Percentiles rank a stretch among this genome's conserved stretches.
Evolutionary conservation across 1,140 invertebrate genomes (phyloP).

Genomic region (Aphelenchoides avenae): DNA sequence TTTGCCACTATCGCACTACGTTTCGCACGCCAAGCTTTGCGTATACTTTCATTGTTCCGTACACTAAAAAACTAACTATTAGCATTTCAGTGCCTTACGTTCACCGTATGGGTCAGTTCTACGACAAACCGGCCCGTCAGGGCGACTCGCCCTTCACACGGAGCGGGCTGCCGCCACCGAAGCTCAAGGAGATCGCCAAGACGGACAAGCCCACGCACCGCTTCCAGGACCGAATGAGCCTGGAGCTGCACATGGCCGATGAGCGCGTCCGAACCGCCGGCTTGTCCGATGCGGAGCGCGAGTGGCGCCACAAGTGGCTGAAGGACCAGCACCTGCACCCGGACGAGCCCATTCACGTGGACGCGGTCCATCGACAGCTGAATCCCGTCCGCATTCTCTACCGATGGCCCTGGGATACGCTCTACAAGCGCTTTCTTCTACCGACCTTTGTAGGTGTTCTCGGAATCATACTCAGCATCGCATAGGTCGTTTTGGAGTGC

Average conservation of each 20-base stretch:
- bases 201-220: slow-evolving; percentile 49
- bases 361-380: slow-evolving; percentile 54
- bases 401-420: slow-evolving; percentile 48
- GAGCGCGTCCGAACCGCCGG: slow-evolving; percentile 53
- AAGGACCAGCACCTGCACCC: slow-evolving; percentile 57
- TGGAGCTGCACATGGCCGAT: slow-evolving; percentile 56
- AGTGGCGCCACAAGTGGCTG: slow-evolving; percentile 52
- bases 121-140: slow-evolving; percentile 3
- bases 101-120: slow-evolving; percentile 37
- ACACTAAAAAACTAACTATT: not conserved
- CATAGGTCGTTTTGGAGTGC: no score
- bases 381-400: slow-evolving; percentile 56
- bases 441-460: slow-evolving; percentile 57
- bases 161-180: slow-evolving; percentile 50
- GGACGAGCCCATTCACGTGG: slow-evolving; percentile 55
- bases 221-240: slow-evolving; percentile 52
- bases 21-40: no score
- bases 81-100: no score
- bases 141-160: slow-evolving; percentile 36
- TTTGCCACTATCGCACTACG: no score
- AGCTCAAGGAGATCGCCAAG: slow-evolving; percentile 37
- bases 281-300: slow-evolving; percentile 49
- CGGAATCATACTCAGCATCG: no score
- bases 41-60: no score
- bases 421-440: slow-evolving; percentile 51